Evolutionary conservation across 2,113 vertebrate genomes (phyloP), one percentile per base, ranked within the genome.

Genomic region (Grammomys surdaster): DNA sequence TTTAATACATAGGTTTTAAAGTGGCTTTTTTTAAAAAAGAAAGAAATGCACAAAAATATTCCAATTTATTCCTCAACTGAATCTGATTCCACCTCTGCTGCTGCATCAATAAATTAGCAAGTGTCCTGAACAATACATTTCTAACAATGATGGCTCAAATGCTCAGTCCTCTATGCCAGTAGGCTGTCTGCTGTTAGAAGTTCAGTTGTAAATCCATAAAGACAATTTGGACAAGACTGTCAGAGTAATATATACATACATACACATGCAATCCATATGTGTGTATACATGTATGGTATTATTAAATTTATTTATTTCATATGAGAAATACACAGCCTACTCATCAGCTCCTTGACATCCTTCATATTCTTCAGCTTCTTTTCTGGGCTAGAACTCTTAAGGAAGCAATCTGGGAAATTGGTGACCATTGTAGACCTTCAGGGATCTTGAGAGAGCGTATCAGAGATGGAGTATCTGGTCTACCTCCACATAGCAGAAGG

Each of bases 51-150:
- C 97, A 96, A 98, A 98, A 98, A 98, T 98, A 98, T 98, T 99
- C 98, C 98, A 98, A 98, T 98, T 98, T 98, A 98, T 98, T 98
- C 98, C 97, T 98, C 94, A 97, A n/a, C 90, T 94, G 93, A 97
- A 98, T 97, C 0, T 72, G 97, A 98, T 98, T 98, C 96, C 98
- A 92, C 97, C 96, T 96, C 0, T 43, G 93, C 97, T 96, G 95
- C 96, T 98, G 87, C 97, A 98, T 98, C 97, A 97, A 58, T 98
- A 98, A 98, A 98, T 98, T 95, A 98, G 96, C 97, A 96, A 98
- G 97, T 97, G 97, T 92, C 94, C 95, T 93, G 97, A 98, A 98
- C 98, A 98, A 98, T 98, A 97, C 98, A 97, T 95, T 98, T 97
- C 90, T 97, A 98, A 97, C 96, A 97, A 95, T 92, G 97, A 97